Percentiles rank a stretch among this genome's conserved stretches.
Evolutionary conservation across 2,113 vertebrate genomes (phyloP).

Genomic region (Entomyzon cyanotis): DNA sequence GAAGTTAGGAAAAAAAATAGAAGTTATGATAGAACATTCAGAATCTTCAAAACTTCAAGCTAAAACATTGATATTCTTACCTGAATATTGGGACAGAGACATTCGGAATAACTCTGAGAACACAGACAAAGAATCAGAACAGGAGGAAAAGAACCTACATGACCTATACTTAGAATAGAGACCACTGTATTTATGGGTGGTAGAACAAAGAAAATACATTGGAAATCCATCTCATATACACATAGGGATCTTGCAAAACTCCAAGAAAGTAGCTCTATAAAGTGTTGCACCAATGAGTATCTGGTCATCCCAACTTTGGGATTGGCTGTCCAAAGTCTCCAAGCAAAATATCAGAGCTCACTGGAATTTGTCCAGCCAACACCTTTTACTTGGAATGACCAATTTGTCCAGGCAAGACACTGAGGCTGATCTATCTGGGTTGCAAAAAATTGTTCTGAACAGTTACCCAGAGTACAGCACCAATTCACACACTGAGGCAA

Average conservation of each 20-base stretch:
- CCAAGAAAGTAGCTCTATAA: background rate
- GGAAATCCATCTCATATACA: background rate
- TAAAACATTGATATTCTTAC: background rate
- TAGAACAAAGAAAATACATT: background rate
- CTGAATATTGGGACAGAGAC: background rate
- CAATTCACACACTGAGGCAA: background rate
- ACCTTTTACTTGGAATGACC: background rate
- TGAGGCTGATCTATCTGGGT: too few species aligned
- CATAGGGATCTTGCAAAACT: background rate
- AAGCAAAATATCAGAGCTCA: background rate
- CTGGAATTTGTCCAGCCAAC: background rate
- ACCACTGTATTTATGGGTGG: background rate
- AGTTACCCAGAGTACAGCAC: too few species aligned
- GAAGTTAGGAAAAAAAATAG: background rate
- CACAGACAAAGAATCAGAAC: background rate
- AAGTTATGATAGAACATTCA: background rate
- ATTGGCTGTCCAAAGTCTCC: background rate
- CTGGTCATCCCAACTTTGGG: background rate
- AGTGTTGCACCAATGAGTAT: background rate
- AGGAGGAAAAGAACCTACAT: background rate
- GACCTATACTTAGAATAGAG: background rate
- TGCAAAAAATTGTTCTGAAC: background rate
- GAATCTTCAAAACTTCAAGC: background rate
- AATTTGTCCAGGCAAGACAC: background rate
- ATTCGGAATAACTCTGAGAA: background rate